These are phyloP conservation scores for Brachionus sp. DNA, from an alignment of 1,140 invertebrate species.

Conservation along the genomic window DNA sequence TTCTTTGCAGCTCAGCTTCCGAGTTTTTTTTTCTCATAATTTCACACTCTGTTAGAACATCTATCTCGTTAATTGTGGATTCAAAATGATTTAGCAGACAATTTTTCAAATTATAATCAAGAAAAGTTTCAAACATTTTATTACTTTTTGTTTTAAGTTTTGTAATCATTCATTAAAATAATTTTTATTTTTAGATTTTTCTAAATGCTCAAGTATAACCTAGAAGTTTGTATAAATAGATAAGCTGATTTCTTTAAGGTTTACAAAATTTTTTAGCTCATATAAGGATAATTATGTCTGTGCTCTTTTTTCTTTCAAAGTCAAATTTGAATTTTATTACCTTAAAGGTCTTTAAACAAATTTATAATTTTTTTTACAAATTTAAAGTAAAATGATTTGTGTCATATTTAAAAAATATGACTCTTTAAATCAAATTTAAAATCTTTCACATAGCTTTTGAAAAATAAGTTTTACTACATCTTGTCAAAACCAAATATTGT, in stretches of 20 bases:
- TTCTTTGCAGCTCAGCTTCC: neutral
- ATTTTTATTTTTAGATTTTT: neutral
- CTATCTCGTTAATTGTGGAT: neutral
- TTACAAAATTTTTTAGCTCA: neutral
- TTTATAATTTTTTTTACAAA: neutral
- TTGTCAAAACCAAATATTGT: neutral
- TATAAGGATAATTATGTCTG: neutral
- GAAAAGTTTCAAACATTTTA: neutral
- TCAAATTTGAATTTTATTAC: neutral
- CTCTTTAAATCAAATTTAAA: neutral
- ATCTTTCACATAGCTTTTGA: neutral
- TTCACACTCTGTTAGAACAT: neutral
- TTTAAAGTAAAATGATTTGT: neutral
- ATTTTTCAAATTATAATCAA: neutral
- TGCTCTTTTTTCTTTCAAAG: neutral
- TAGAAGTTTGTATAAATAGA: neutral
- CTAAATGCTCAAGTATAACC: neutral
- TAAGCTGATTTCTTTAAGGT: slow-evolving; percentile 8
- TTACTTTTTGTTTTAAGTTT: neutral
- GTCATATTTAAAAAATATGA: neutral
- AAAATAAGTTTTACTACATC: neutral
- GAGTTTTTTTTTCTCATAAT: neutral
- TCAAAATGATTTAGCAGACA: neutral
- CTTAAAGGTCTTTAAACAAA: neutral
- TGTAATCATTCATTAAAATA: neutral